phyloP scores from a whole-genome alignment of 30 jellyfish, hydroid and myxozoan genomes.

The Aurelia sp. region DNA sequence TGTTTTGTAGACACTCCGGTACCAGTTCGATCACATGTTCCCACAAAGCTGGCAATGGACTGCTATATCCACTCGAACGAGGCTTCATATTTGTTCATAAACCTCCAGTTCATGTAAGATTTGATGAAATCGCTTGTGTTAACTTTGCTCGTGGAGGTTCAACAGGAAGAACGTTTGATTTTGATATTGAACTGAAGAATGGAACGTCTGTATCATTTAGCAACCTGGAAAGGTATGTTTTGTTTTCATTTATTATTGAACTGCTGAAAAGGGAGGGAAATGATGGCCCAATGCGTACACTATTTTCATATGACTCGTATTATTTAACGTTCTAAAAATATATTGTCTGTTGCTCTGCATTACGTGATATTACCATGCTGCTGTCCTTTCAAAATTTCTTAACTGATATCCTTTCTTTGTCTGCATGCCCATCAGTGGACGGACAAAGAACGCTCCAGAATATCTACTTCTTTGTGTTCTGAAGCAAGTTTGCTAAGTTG shows the following conservation, averaged over 20 bases:
- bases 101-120: conserved; percentile 95
- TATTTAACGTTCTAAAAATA: too few species aligned
- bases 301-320: too few species aligned
- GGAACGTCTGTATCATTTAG: conserved; percentile 90
- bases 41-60: conserved; percentile 92
- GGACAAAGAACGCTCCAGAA: too few species aligned
- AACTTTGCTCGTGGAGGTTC: conserved; percentile 98
- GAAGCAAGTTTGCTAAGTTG: too few species aligned
- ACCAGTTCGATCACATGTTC: conserved; percentile 96
- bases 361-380: too few species aligned
- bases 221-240: conserved; percentile 87
- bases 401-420: too few species aligned
- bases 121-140: conserved; percentile 86
- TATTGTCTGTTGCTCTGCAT: too few species aligned
- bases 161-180: conserved; percentile 97
- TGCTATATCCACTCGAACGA: conserved; percentile 92
- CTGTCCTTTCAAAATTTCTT: too few species aligned
- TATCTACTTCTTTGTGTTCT: too few species aligned
- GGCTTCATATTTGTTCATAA: conserved; percentile 97
- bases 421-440: too few species aligned
- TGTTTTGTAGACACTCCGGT: conserved; percentile 73
- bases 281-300: neutral
- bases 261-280: neutral
- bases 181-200: conserved; percentile 84
- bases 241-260: neutral